Base-by-base conservation (phyloP, 2,113 vertebrate species). In the Nyctereutes procyonoides region DNA sequence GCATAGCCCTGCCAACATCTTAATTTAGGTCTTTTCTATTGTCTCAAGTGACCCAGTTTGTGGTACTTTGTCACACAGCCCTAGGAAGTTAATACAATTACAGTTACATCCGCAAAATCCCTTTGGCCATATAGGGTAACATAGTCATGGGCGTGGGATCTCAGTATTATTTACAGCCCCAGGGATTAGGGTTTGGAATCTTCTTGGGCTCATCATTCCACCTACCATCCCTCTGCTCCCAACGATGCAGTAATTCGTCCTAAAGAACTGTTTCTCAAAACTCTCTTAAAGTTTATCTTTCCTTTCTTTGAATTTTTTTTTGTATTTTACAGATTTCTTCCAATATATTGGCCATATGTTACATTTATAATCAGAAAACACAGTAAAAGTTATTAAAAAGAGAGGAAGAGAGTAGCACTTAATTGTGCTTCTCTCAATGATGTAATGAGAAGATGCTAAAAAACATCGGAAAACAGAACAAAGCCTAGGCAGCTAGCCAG, bases 401-500 rank as follows among this genome's bases (percentile, higher is more conserved):
- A 77, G 56, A 71, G 28, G 32, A 13, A 83, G 16, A 74, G 51
- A 82, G 71, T 51, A 93, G 74, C 24, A 8, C 30, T 92, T 76
- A 22, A 28, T 86, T 63, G 19, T 83, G 32, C 74, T 94, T 96
- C 90, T 89, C 83, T 80, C 90, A 90, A 62, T 35, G 67, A 86
- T 60, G 56, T 88, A 82, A 95, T 93, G 56, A 96, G 93, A 95
- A 94, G 89, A 94, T 74, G 88, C 89, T 96, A 88, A 84, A 96
- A 51, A 95, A 85, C 53, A 93, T 85, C 69, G 76, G 88, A 93
- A 81, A 90, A 92, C 67, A 6, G 92, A 88, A 98, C 97, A 98
- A 97, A 97, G 93, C 91, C 91, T 85, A 69, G 97, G 96, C 84
- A 74, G 67, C 55, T 30, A 48, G 87, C 96, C 97, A 97, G 85